Base-by-base conservation (phyloP, 2,888 invertebrate species). In the Diabrotica balteata region DNA sequence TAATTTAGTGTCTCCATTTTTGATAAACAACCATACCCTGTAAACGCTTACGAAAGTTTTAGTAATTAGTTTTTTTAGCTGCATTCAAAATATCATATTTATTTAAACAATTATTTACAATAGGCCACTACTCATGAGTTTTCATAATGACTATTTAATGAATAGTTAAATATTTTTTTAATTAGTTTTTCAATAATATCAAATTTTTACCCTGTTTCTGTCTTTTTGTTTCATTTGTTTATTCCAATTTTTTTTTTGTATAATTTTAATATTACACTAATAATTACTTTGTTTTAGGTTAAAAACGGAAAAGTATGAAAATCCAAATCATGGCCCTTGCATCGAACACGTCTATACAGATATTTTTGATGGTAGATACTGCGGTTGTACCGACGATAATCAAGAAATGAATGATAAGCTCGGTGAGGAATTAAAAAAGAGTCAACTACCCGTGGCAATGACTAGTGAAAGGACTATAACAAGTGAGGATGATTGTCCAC, bases 341-440 rank as follows among this genome's bases (percentile, higher is more conserved):
- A 70, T 76, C 46, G 76, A 77, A 50, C 79, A 80, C 64, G 77
- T 79, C 45, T 79, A 78, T 66, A 78, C 79, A 10, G 76, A 76
- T 58, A 73, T 80, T 22, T 74, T 78, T 49, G 73, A 76, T 52
- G 67, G 57, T 11, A 63, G 77, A 46, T 80, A 76, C 59, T 78
- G 77, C 53, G 76, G 72, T 11, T 72, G 67, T 52, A 46, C 72
- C 2, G 80, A 79, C 7, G 79, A 79, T 17, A 77, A 71, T 59
- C 63, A 64, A 7, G 77, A 78, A 22, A 70, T 69, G 1, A 77
- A 76, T 68, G 69, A 74, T 6, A 61, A 63, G 22, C 72, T 78
- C 7, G 73, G 47, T 0, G 74, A 75, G 22, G 75, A 73, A 64
- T 65, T 78, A 62, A 68, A 72, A 43, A 68, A 70, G 49, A 32